phyloP scores from a whole-genome alignment of 2,888 invertebrate species.

The Spisula subtruncata region DNA sequence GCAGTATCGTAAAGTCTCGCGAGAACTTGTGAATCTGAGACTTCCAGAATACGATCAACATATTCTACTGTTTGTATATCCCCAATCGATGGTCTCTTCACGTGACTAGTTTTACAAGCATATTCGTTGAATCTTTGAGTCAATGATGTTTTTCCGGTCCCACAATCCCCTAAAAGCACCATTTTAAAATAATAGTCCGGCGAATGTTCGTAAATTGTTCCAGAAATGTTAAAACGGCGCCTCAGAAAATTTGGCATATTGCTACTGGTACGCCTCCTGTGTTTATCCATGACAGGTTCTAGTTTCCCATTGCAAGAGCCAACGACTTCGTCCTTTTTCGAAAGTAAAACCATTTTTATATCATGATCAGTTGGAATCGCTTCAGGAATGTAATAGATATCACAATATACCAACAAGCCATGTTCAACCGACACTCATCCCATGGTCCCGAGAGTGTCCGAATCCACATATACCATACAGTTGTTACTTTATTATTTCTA shows the following conservation, averaged over 20 bases:
- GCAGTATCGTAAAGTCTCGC: slow-evolving; percentile 65
- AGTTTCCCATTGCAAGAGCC: background rate
- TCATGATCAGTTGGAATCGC: too few species aligned
- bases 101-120: slow-evolving; percentile 5
- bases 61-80: slow-evolving; percentile 36
- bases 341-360: background rate
- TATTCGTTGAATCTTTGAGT: background rate
- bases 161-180: slow-evolving; percentile 62
- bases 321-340: background rate
- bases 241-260: background rate
- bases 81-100: slow-evolving; percentile 14
- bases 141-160: slow-evolving; percentile 57
- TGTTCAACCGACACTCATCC: too few species aligned
- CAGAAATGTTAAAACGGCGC: slow-evolving; percentile 6
- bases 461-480: too few species aligned
- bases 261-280: background rate
- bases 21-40: slow-evolving; percentile 45
- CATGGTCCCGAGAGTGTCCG: too few species aligned
- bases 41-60: slow-evolving; percentile 45
- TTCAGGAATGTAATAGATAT: too few species aligned
- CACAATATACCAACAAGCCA: too few species aligned
- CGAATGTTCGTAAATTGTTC: slow-evolving; percentile 20
- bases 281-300: background rate
- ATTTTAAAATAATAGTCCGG: slow-evolving; percentile 56
- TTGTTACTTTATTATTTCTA: too few species aligned